These are phyloP conservation scores for Zhengitettix transpicula DNA, from an alignment of 2,888 invertebrate genomes.

Conservation along the genomic window DNA sequence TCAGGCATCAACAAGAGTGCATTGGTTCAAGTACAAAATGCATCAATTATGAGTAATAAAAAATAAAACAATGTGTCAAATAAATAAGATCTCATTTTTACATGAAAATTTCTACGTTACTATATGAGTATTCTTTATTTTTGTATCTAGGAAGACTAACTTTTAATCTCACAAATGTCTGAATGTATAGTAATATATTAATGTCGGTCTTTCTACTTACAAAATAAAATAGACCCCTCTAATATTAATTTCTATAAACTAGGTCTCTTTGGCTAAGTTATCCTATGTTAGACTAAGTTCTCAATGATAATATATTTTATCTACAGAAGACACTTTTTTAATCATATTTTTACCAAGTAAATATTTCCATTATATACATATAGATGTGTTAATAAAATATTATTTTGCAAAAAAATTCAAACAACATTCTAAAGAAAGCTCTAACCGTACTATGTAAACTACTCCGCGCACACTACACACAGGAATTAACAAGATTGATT, in stretches of 20 bases:
- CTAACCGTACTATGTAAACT: neutral
- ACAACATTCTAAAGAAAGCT: neutral
- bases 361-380: neutral
- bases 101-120: constrained; percentile 9
- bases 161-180: neutral
- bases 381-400: neutral
- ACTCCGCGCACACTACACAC: neutral
- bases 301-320: neutral
- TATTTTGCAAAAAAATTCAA: neutral
- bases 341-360: neutral
- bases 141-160: constrained; percentile 2
- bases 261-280: neutral
- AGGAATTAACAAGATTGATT: neutral
- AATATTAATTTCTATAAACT: neutral
- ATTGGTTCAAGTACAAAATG: constrained; percentile 10
- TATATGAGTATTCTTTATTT: constrained; percentile 2
- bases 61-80: constrained; percentile 9
- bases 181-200: neutral
- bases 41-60: constrained; percentile 8
- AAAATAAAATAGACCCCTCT: neutral
- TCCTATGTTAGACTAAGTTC: neutral
- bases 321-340: neutral
- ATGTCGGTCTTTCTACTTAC: neutral
- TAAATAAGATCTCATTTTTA: constrained; percentile 7
- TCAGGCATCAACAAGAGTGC: constrained; percentile 1